A percentile compares a stretch with the other conserved stretches of the same genome.
phyloP scores from a whole-genome alignment of 2,888 invertebrate species.

The Drosophila bunnanda region DNA sequence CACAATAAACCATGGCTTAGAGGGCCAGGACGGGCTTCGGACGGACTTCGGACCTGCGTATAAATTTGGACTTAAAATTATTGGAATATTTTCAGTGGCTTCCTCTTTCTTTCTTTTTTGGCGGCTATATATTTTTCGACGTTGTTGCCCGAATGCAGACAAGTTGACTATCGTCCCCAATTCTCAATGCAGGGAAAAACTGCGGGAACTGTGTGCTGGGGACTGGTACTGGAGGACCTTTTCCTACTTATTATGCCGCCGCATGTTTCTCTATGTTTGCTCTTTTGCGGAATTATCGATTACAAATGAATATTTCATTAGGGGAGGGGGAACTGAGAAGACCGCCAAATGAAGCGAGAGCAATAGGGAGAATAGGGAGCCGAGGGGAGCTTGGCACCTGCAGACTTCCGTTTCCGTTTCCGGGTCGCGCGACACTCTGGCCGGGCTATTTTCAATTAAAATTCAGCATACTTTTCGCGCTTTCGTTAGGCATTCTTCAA shows the following conservation, averaged over 20 bases:
- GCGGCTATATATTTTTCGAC: conserved; percentile 19
- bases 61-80: conserved; percentile 64
- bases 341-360: conserved; percentile 12
- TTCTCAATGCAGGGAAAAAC: conserved; percentile 37
- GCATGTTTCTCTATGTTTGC: conserved; percentile 48
- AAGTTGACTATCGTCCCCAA: conserved; percentile 72
- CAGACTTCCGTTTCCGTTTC: conserved; percentile 46
- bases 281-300: conserved; percentile 78
- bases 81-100: conserved; percentile 54
- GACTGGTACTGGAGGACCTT: conserved; percentile 45
- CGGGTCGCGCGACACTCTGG: conserved; percentile 50
- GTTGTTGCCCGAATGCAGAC: conserved; percentile 55
- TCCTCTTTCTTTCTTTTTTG: neutral
- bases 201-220: conserved; percentile 3
- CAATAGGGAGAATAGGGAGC: neutral
- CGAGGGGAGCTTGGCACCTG: conserved; percentile 41
- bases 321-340: conserved; percentile 39
- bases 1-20: conserved; percentile 35
- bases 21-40: conserved; percentile 1
- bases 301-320: conserved; percentile 78
- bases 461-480: conserved; percentile 59
- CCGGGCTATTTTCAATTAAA: conserved; percentile 64
- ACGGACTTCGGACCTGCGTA: conserved; percentile 48
- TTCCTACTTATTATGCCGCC: conserved; percentile 72
- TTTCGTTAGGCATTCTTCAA: conserved; percentile 17